Evolutionary conservation across 1,140 invertebrate species (phyloP).

Genomic region (Pogonognathellus flavescens): DNA sequence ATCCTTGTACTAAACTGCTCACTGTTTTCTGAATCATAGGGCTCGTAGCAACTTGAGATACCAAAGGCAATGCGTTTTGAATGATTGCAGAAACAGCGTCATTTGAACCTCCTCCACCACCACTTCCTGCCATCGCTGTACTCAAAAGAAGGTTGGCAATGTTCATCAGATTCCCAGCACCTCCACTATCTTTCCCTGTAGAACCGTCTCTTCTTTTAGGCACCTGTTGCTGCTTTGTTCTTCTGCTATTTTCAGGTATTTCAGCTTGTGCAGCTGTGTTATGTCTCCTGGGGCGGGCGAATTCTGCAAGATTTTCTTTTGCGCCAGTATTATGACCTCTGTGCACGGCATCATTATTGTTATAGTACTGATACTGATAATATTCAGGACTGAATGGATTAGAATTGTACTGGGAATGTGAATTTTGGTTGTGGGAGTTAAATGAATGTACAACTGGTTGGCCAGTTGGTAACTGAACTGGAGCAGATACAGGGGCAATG

Average conservation of each 20-base stretch:
- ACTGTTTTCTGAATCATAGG: conserved; percentile 65
- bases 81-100: conserved; percentile 64
- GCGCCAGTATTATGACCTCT: neutral
- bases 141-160: conserved; percentile 62
- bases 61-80: conserved; percentile 63
- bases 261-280: neutral
- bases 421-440: conserved; percentile 28
- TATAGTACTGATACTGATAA: conserved; percentile 24
- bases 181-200: conserved; percentile 23
- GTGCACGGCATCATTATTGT: neutral
- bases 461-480: neutral
- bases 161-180: conserved; percentile 59
- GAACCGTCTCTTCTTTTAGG: conserved; percentile 32
- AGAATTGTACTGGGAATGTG: neutral
- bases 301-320: neutral
- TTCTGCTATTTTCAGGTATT: neutral
- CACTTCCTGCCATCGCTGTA: conserved; percentile 55
- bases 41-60: conserved; percentile 64
- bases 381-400: neutral
- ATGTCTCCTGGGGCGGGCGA: conserved; percentile 30
- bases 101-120: conserved; percentile 49
- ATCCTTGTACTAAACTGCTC: conserved; percentile 62
- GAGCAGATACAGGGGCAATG: neutral
- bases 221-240: neutral
- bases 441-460: conserved; percentile 1